These are phyloP conservation scores for Cyphomyrmex costatus DNA, from an alignment of 1,140 invertebrate genomes.

Conservation along the genomic window DNA sequence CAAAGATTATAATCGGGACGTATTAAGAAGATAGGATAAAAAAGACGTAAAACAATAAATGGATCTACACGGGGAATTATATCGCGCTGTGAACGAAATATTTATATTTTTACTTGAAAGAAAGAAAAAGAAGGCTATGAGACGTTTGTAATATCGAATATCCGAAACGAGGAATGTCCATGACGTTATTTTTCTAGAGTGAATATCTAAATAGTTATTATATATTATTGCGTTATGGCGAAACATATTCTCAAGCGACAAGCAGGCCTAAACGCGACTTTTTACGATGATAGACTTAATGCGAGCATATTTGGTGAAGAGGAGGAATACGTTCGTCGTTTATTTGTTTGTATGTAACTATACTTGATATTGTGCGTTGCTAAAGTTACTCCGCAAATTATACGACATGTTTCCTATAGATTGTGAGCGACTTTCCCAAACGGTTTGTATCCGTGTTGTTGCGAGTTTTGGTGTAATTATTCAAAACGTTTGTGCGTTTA, in stretches of 20 bases:
- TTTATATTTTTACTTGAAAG: slow-evolving; percentile 85
- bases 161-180: slow-evolving; percentile 65
- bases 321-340: slow-evolving; percentile 34
- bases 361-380: slow-evolving; percentile 27
- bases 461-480: slow-evolving; percentile 22
- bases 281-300: slow-evolving; percentile 60
- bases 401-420: slow-evolving; percentile 32
- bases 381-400: slow-evolving; percentile 45
- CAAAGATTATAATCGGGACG: slow-evolving; percentile 50
- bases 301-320: slow-evolving; percentile 41
- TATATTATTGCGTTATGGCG: slow-evolving; percentile 70
- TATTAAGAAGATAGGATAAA: slow-evolving; percentile 45
- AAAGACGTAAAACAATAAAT: slow-evolving; percentile 65
- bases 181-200: slow-evolving; percentile 84
- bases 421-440: slow-evolving; percentile 8
- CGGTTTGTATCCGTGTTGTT: slow-evolving; percentile 21
- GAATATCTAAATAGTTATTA: slow-evolving; percentile 79
- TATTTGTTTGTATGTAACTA: slow-evolving; percentile 5
- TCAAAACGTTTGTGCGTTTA: slow-evolving; percentile 32
- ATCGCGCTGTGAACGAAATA: slow-evolving; percentile 78
- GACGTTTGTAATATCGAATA: slow-evolving; percentile 80
- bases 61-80: slow-evolving; percentile 62
- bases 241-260: slow-evolving; percentile 70
- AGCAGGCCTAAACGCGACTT: slow-evolving; percentile 63
- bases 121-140: slow-evolving; percentile 76